These are phyloP conservation scores for Brachylomia viminalis DNA, from an alignment of 2,888 invertebrate genomes.

Conservation along the genomic window DNA sequence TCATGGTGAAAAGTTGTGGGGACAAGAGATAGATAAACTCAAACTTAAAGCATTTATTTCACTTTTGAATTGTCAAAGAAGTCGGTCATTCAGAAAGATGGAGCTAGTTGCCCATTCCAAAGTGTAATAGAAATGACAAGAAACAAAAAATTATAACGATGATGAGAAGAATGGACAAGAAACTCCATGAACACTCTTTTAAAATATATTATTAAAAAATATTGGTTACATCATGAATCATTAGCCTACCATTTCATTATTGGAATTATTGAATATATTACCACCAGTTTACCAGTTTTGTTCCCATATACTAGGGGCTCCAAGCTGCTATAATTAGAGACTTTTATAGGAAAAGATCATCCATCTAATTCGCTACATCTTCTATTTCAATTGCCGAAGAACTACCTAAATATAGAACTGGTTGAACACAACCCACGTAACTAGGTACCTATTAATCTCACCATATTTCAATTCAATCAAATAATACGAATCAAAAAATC, in stretches of 20 bases:
- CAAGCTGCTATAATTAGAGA: too few relatives aligned
- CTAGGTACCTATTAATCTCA: slow-evolving; percentile 21
- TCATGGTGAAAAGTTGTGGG: not conserved
- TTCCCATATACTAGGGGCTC: not conserved
- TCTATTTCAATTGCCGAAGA: not conserved
- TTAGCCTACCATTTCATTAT: too few relatives aligned
- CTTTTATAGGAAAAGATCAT: not conserved
- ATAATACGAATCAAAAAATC: slow-evolving; percentile 53
- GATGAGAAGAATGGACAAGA: not conserved
- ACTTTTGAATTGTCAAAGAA: not conserved
- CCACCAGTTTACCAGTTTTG: not conserved
- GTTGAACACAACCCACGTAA: not conserved
- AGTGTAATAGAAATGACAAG: too few relatives aligned
- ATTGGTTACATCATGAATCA: too few relatives aligned
- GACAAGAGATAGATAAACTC: not conserved
- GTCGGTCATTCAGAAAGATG: not conserved
- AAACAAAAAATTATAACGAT: too few relatives aligned
- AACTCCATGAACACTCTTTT: not conserved
- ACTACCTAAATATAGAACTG: not conserved
- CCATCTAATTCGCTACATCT: not conserved
- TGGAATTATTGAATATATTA: not conserved
- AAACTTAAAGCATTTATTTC: too few relatives aligned
- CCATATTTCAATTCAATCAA: slow-evolving; percentile 62
- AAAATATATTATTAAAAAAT: too few relatives aligned
- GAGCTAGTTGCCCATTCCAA: too few relatives aligned